A percentile compares a stretch with the other conserved stretches of the same genome.
phyloP scores from a whole-genome alignment of 2,888 invertebrate genomes.

The Monoplex corrugatus region DNA sequence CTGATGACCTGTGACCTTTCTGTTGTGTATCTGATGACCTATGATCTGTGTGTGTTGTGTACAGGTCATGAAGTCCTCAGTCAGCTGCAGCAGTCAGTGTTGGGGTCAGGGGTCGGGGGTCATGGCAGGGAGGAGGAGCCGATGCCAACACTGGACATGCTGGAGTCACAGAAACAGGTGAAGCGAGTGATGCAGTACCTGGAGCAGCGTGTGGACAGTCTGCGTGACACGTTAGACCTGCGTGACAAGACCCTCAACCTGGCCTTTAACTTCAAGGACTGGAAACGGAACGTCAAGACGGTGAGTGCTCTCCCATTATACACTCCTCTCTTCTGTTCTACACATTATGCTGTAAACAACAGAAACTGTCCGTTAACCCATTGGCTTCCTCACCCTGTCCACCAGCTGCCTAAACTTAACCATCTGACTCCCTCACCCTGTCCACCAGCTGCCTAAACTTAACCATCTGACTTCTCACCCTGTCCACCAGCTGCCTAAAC shows the following conservation, averaged over 20 bases:
- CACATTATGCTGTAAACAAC: no score
- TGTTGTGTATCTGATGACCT: not conserved
- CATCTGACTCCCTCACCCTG: no score
- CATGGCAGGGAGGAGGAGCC: constrained; percentile 66
- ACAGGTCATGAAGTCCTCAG: constrained; percentile 74
- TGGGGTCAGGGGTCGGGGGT: constrained; percentile 42
- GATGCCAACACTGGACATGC: constrained; percentile 75
- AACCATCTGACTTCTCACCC: no score
- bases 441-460: no score
- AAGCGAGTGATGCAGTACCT: constrained; percentile 75
- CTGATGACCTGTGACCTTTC: no score
- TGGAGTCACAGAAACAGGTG: constrained; percentile 76
- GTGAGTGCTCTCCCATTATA: no score
- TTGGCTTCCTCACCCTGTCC: no score
- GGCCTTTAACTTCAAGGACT: constrained; percentile 69
- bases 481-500: no score
- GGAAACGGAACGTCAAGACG: constrained; percentile 71
- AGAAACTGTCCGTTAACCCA: no score
- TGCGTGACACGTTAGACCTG: constrained; percentile 71
- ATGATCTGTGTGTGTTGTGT: not conserved
- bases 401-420: no score
- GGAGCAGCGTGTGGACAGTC: constrained; percentile 74
- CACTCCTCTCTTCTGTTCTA: no score
- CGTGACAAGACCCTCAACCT: constrained; percentile 65
- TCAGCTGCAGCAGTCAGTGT: constrained; percentile 66